Evolutionary conservation across 2,888 invertebrate species (phyloP), one percentile per base, ranked within the genome.

Genomic region (Epistrophella euchroma): DNA sequence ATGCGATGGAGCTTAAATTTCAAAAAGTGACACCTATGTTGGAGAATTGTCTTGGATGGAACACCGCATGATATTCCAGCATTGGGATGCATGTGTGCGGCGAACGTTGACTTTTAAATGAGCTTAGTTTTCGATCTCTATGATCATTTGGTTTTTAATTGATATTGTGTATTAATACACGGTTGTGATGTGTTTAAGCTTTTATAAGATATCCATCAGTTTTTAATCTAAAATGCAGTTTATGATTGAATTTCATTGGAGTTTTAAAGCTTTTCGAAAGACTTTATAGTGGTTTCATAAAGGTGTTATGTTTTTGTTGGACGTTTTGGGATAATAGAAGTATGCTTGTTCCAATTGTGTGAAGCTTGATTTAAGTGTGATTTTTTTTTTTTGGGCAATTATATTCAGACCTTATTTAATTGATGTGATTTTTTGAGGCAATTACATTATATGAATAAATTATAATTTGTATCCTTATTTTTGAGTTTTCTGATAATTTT

Each of bases 121-220:
- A 22, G 37, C 58, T 62, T 43, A 64, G 9, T 28, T 64, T 28
- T n/a, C n/a, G 13, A 40, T 40, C 22, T 60, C 22, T 40, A 2
- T 35, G 37, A 22, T 60, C 15, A 25, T n/a, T n/a, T 2, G 60
- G n/a, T 22, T 37, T 60, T 60, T 60, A 60, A 37, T 22, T 40
- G 60, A 60, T 40, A 60, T n/a, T 22, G 15, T 19, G 40, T 15
- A 60, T 40, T 7, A 25, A 25, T 40, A 40, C 19, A 5, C 17
- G 11, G 28, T 47, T 58, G 58, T 50, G n/a, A n/a, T n/a, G 37
- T 47, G 62, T 37, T 72, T 47, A 37, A 64, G 64, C 19, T 43
- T 45, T 45, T 17, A 25, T 45, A 28, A 66, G 47, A 78, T 56
- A 78, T 66, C 47, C 66, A 79, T 79, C 79, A 80, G 66, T 28